A percentile compares a stretch with the other conserved stretches of the same genome.
phyloP scores from a whole-genome alignment of 2,113 vertebrate genomes.

The Anhinga rufa region DNA sequence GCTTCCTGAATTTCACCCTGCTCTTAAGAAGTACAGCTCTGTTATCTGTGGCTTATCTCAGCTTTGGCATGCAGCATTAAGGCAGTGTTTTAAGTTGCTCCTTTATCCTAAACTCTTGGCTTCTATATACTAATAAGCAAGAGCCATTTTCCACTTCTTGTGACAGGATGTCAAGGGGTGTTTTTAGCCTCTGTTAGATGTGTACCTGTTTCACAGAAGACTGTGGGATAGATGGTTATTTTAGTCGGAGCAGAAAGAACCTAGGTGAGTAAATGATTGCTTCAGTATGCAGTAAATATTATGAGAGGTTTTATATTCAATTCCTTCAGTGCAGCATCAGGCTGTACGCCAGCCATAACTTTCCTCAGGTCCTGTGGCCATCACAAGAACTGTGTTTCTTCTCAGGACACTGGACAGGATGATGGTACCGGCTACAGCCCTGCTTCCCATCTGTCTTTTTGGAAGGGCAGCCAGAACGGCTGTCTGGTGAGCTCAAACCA shows the following conservation, averaged over 20 bases:
- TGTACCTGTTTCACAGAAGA: neutral
- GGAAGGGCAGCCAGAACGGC: neutral
- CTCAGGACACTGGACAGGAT: neutral
- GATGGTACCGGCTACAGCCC: neutral
- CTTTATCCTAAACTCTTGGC: neutral
- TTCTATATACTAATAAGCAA: neutral
- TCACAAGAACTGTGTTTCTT: neutral
- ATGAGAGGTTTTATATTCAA: neutral
- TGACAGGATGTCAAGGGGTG: neutral
- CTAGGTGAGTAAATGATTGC: neutral
- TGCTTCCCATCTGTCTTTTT: neutral
- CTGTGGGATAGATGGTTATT: neutral
- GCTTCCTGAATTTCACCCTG: neutral
- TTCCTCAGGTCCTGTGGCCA: neutral
- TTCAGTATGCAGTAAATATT: neutral
- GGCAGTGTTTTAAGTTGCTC: neutral
- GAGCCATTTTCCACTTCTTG: neutral
- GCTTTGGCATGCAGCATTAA: neutral
- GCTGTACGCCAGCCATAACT: neutral
- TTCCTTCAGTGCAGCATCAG: neutral
- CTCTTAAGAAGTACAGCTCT: neutral
- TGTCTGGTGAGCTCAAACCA: neutral
- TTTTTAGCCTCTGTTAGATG: neutral
- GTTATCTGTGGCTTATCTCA: neutral
- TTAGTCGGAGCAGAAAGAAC: neutral